Evolutionary conservation across 1,140 invertebrate genomes (phyloP), one percentile per base, ranked within the genome.

Genomic region (Lineus longissimus): DNA sequence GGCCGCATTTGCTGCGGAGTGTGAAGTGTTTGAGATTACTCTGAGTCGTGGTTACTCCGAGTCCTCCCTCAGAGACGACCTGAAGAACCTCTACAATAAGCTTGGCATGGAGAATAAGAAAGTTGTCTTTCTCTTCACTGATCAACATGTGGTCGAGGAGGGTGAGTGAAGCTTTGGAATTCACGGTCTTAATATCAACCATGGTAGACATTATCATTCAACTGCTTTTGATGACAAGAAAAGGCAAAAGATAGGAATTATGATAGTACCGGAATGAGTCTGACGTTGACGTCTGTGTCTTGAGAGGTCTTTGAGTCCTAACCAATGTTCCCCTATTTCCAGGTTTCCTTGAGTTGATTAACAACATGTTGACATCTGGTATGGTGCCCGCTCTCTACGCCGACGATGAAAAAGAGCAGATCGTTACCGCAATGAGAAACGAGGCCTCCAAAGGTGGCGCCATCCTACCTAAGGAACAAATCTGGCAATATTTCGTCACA

Each of bases 311-410:
- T 58, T 33, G 9, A 4, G 17, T 57, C 27, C n/a, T n/a, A n/a
- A n/a, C n/a, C n/a, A n/a, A n/a, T n/a, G n/a, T 17, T 59, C 6
- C 29, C 23, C 33, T 63, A 0, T 64, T 67, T 76, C 15, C 59
- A 83, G 88, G 90, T 29, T 95, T 95, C 78, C 76, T 95, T 61
- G 93, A 95, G 79, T 84, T 92, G 61, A 90, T 95, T 51, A 95
- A 95, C 78, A 95, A 94, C 72, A 93, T 95, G 72, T 78, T 95
- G 36, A 92, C 90, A 72, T 89, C 90, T 41, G 92, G 92, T 7
- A 89, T 91, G 75, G 88, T 94, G 0, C 90, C 91, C 0, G 87
- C 92, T 0, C 78, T 95, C 4, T 95, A 92, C 70, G 84, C 85
- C 17, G 92, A 94, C 66, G 91, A 93, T 60, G 93, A 95, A 68